Conservation (phyloP, 2,888 invertebrate species). For the Gymnosoma rotundatum region DNA sequence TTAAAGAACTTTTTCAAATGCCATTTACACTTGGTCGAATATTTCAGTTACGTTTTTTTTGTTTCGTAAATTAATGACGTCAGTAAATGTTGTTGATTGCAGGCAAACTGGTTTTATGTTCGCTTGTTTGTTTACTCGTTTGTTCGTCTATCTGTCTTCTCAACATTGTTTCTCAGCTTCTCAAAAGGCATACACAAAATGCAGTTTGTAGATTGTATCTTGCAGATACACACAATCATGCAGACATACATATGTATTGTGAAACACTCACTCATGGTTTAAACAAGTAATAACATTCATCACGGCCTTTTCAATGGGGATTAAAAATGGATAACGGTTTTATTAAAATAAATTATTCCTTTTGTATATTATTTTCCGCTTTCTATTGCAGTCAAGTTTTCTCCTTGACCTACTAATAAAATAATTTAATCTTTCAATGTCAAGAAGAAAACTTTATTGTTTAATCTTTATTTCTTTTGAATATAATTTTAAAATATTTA, state of each 20-base stretch:
- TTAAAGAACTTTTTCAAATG: slow-evolving; percentile 9
- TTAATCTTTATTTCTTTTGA: background rate
- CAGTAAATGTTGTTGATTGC: slow-evolving; percentile 28
- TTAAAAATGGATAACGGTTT: slow-evolving; percentile 10
- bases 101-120: slow-evolving; percentile 34
- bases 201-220: slow-evolving; percentile 17
- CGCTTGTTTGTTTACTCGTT: background rate
- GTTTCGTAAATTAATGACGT: slow-evolving; percentile 53
- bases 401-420: slow-evolving; percentile 31
- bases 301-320: background rate
- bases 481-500: background rate
- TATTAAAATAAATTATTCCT: background rate
- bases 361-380: background rate
- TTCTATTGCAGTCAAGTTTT: slow-evolving; percentile 11
- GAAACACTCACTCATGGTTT: background rate
- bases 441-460: background rate
- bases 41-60: slow-evolving; percentile 34
- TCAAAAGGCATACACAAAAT: background rate
- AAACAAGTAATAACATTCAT: background rate
- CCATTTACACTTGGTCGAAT: background rate
- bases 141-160: background rate
- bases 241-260: too few relatives aligned
- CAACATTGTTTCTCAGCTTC: background rate
- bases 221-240: background rate
- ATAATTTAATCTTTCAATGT: slow-evolving; percentile 25